A percentile compares a stretch with the other conserved stretches of the same genome.
phyloP scores from a whole-genome alignment of 2,888 invertebrate genomes.

The Coelinius sp. region DNA sequence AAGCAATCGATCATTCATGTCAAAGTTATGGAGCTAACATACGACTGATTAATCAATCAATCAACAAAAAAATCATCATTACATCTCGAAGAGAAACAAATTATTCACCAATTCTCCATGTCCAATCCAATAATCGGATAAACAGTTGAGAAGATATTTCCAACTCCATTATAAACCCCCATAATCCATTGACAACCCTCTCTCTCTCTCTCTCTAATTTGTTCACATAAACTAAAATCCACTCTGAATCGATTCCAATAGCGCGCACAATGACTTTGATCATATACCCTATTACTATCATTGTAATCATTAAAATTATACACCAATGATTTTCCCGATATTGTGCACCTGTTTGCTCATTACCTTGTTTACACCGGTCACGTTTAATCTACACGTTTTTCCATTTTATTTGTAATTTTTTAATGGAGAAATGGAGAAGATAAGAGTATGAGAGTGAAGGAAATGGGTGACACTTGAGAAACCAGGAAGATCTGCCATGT shows the following conservation, averaged over 20 bases:
- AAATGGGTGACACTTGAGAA: conserved; percentile 9
- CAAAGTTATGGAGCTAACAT: not conserved
- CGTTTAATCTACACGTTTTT: not conserved
- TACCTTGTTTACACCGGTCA: not conserved
- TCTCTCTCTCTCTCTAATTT: too few relatives aligned
- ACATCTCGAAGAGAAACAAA: not conserved
- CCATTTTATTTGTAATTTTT: not conserved
- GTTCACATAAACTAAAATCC: not conserved
- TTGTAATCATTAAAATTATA: conserved; percentile 9
- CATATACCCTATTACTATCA: not conserved
- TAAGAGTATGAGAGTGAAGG: conserved; percentile 3
- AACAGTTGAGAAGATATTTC: too few relatives aligned
- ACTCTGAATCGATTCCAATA: conserved; percentile 1
- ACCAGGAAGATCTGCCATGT: conserved; percentile 24
- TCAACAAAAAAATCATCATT: too few relatives aligned
- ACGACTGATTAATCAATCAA: not conserved
- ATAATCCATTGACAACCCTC: too few relatives aligned
- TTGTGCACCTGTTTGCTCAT: not conserved
- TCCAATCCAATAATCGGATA: too few relatives aligned
- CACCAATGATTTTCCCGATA: not conserved
- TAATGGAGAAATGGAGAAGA: conserved; percentile 8
- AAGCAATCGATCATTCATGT: not conserved
- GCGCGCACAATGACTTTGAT: not conserved
- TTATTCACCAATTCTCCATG: too few relatives aligned
- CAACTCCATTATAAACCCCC: too few relatives aligned